Evolutionary conservation across 1,140 invertebrate genomes (phyloP).

Genomic region (Drosophila elegans): DNA sequence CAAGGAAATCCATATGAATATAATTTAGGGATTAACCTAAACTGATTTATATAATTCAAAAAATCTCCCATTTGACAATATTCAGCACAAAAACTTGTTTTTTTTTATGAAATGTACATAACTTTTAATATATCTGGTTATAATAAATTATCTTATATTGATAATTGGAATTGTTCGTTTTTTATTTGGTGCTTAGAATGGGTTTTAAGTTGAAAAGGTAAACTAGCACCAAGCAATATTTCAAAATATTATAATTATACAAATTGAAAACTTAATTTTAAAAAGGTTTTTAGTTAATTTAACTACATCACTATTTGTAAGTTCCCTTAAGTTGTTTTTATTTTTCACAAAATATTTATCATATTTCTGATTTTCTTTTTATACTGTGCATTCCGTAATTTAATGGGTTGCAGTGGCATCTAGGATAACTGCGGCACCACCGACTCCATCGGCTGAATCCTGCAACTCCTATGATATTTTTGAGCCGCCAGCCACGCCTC

Average conservation of each 20-base stretch:
- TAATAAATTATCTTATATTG: conserved; percentile 12
- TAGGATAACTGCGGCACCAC: conserved; percentile 29
- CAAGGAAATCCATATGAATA: no score
- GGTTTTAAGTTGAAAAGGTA: background rate
- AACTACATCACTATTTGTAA: no score
- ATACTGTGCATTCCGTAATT: background rate
- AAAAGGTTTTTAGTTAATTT: no score
- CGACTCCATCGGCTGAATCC: conserved; percentile 58
- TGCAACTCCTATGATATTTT: conserved; percentile 69
- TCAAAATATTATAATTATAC: no score
- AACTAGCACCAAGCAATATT: no score
- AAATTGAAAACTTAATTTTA: no score
- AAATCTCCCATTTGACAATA: background rate
- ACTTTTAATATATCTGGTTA: background rate
- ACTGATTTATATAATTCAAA: background rate
- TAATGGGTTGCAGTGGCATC: background rate
- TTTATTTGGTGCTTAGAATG: background rate
- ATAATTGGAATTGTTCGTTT: background rate
- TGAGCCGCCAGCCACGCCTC: conserved; percentile 58
- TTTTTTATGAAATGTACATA: background rate
- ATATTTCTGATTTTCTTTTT: conserved; percentile 14
- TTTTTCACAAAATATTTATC: no score
- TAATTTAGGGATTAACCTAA: no score
- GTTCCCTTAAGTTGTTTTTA: no score
- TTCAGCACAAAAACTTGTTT: background rate